Evolutionary conservation across 1,140 invertebrate genomes (phyloP).

Genomic region (Campodea augens): DNA sequence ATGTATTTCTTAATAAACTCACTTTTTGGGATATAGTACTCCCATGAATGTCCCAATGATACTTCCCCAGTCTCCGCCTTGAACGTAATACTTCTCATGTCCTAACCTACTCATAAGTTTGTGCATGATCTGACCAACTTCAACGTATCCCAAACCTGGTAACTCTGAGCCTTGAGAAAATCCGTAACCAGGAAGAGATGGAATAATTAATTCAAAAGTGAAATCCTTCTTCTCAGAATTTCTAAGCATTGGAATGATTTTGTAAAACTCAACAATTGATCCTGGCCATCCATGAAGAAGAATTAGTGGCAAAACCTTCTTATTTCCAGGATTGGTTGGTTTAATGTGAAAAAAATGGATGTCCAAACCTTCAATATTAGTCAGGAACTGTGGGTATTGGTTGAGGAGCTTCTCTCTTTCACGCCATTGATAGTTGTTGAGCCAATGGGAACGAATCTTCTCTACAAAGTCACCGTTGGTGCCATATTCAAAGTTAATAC

Average conservation of each 20-base stretch:
- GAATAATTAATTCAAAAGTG: constrained; percentile 57
- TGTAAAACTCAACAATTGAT: constrained; percentile 29
- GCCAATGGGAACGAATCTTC: constrained; percentile 47
- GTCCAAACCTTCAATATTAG: constrained; percentile 42
- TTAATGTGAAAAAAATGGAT: constrained; percentile 52
- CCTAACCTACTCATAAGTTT: constrained; percentile 67
- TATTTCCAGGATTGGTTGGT: constrained; percentile 18
- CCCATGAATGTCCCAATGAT: constrained; percentile 36
- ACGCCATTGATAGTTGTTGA: constrained; percentile 51
- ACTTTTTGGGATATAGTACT: constrained; percentile 40
- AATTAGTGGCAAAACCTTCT: constrained; percentile 23
- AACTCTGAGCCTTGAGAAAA: constrained; percentile 48
- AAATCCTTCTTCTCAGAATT: constrained; percentile 33
- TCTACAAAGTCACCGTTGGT: constrained; percentile 24
- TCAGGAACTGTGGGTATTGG: constrained; percentile 45
- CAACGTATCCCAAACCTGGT: constrained; percentile 36
- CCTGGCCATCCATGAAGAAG: constrained; percentile 38
- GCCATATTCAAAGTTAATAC: constrained; percentile 26
- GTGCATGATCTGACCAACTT: constrained; percentile 50
- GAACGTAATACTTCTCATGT: constrained; percentile 51
- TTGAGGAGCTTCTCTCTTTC: constrained; percentile 45
- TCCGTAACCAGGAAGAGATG: constrained; percentile 67
- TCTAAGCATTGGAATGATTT: constrained; percentile 39
- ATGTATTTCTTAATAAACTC: too few relatives aligned
- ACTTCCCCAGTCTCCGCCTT: constrained; percentile 69